A percentile compares a stretch with the other conserved stretches of the same genome.
These are phyloP conservation scores for Ptychochromis oligacanthus DNA, from an alignment of 2,113 vertebrate genomes.

Conservation along the genomic window DNA sequence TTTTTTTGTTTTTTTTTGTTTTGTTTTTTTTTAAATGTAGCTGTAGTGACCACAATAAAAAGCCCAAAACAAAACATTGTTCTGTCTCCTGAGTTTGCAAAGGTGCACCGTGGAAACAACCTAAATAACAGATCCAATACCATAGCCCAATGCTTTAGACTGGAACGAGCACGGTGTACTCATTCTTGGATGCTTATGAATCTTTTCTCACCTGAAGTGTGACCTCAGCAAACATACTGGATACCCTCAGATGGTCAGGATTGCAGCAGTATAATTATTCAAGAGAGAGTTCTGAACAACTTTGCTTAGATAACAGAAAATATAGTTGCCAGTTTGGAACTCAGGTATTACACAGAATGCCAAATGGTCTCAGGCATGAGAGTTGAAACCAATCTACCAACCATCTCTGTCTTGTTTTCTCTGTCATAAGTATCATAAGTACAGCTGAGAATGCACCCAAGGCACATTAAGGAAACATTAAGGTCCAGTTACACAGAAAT, in stretches of 20 bases:
- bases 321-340: neutral
- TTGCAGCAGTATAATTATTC: constrained; percentile 4
- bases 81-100: neutral
- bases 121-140: neutral
- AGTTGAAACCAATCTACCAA: neutral
- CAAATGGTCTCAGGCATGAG: neutral
- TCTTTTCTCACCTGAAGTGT: neutral
- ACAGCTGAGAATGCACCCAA: neutral
- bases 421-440: neutral
- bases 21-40: neutral
- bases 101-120: neutral
- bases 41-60: neutral
- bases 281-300: neutral
- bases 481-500: neutral
- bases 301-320: neutral
- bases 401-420: neutral
- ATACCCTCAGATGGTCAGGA: neutral
- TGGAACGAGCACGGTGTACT: neutral
- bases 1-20: neutral
- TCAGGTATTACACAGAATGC: constrained; percentile 4
- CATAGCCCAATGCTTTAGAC: neutral
- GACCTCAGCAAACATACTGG: neutral
- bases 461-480: neutral
- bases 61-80: neutral
- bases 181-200: neutral